phyloP scores from a whole-genome alignment of 2,888 invertebrate genomes.

The Ryuthela nishihirai region DNA sequence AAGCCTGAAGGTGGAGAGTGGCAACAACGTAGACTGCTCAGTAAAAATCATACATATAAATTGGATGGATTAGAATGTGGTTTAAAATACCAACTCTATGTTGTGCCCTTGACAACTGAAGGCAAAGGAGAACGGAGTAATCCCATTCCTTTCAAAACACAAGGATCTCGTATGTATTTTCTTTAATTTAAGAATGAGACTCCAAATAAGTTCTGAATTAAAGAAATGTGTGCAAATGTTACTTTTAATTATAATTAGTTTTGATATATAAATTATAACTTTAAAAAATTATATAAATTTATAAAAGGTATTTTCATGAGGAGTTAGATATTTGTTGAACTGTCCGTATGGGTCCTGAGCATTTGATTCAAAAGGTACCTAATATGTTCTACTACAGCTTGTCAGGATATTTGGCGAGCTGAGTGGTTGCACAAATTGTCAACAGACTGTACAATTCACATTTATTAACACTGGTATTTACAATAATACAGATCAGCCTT shows the following conservation, averaged over 20 bases:
- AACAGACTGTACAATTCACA: too few relatives aligned
- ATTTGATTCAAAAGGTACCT: too few relatives aligned
- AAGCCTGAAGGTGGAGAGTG: conserved; percentile 63
- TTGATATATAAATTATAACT: not conserved
- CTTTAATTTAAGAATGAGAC: not conserved
- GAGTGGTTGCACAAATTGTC: too few relatives aligned
- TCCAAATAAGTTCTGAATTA: not conserved
- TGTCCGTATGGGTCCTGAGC: too few relatives aligned
- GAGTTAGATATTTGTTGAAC: not conserved
- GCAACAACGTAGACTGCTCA: conserved; percentile 62
- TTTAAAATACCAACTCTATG: conserved; percentile 87
- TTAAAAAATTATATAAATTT: too few relatives aligned
- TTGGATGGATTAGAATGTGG: conserved; percentile 87
- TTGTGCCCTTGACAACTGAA: conserved; percentile 78
- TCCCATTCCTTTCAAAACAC: conserved; percentile 49
- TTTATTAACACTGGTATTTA: too few relatives aligned
- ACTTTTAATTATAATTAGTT: not conserved
- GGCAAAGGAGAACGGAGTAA: conserved; percentile 48
- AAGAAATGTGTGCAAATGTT: not conserved
- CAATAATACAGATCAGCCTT: too few relatives aligned
- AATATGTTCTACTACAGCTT: too few relatives aligned
- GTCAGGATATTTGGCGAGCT: too few relatives aligned
- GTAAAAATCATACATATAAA: conserved; percentile 57
- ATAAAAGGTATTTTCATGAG: not conserved
- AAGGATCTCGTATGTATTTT: conserved; percentile 50